A percentile compares a stretch with the other conserved stretches of the same genome.
phyloP scores from a whole-genome alignment of 1,140 invertebrate genomes.

The Musca vetustissima region DNA sequence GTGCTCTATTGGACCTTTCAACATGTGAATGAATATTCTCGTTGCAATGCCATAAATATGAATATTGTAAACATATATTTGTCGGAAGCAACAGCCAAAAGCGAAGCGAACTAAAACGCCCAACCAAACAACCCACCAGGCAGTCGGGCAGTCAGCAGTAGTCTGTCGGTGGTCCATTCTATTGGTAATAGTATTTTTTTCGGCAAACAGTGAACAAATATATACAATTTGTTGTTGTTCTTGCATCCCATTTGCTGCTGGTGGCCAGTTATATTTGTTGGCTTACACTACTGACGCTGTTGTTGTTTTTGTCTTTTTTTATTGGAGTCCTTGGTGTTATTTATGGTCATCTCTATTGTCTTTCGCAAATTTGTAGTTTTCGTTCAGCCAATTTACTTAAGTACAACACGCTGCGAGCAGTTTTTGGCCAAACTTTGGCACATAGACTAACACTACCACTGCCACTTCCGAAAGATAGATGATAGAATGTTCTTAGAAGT shows the following conservation, averaged over 20 bases:
- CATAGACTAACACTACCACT: no score
- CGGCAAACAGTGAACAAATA: no score
- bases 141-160: no score
- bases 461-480: no score
- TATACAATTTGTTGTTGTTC: conserved; percentile 7
- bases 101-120: no score
- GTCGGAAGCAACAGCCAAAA: conserved; percentile 8
- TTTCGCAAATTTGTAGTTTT: not conserved
- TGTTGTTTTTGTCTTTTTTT: not conserved
- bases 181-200: conserved; percentile 3
- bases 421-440: no score
- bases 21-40: not conserved
- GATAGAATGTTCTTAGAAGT: no score
- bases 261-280: not conserved
- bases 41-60: conserved; percentile 15
- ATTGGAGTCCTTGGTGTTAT: conserved; percentile 5
- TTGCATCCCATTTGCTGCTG: not conserved
- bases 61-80: conserved; percentile 18
- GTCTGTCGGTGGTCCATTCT: not conserved
- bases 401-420: no score
- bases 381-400: no score
- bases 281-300: not conserved
- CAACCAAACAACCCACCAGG: no score
- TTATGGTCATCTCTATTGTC: conserved; percentile 17
- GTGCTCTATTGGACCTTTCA: no score